Evolutionary conservation across 2,888 invertebrate species (phyloP).

Genomic region (Drosophila prostipennis): DNA sequence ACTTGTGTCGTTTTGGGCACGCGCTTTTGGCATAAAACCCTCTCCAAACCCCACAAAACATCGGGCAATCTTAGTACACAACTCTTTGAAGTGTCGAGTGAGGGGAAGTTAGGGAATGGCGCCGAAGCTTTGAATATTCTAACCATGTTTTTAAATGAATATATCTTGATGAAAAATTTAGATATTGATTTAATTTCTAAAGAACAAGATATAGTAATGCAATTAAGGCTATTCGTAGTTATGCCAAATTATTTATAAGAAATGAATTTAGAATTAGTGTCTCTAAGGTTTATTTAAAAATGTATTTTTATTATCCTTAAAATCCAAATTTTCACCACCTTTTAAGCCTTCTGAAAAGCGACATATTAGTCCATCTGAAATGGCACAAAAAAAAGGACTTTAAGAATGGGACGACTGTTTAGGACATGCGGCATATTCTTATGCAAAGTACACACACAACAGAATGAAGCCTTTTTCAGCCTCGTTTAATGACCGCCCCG

Average conservation of each 20-base stretch:
- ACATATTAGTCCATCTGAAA: not conserved
- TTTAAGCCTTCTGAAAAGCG: not conserved
- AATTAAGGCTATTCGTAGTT: no score
- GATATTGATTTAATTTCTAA: no score
- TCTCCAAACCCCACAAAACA: slow-evolving; percentile 15
- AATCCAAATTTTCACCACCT: not conserved
- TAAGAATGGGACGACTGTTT: not conserved
- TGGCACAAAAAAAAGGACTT: not conserved
- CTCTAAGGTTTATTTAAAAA: no score
- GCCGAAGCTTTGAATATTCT: not conserved
- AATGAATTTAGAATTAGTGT: no score
- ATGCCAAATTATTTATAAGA: no score
- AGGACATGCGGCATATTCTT: slow-evolving; percentile 55
- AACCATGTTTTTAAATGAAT: not conserved
- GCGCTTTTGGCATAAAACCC: slow-evolving; percentile 69
- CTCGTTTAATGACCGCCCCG: slow-evolving; percentile 56
- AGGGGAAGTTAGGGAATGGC: not conserved
- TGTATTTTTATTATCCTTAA: not conserved
- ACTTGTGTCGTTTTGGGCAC: slow-evolving; percentile 55
- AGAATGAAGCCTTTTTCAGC: slow-evolving; percentile 64
- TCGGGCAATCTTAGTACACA: slow-evolving; percentile 57
- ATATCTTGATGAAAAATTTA: not conserved
- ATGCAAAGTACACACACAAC: slow-evolving; percentile 66
- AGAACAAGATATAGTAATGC: no score
- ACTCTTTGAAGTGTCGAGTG: slow-evolving; percentile 38